These are phyloP conservation scores for Drosophila lacertosa DNA, from an alignment of 1,140 invertebrate species.

Conservation along the genomic window DNA sequence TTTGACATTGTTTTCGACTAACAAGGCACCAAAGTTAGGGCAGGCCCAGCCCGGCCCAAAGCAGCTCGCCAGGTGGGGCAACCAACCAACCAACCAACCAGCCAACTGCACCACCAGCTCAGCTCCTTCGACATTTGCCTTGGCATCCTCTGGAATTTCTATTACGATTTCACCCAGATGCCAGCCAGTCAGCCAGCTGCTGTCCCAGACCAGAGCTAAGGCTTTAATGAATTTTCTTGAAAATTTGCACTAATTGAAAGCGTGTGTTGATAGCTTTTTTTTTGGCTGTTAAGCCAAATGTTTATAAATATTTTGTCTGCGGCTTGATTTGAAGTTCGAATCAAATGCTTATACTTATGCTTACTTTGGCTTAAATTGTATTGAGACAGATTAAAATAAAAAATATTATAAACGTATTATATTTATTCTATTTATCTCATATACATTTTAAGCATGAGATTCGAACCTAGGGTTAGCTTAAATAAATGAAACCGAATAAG, in stretches of 20 bases:
- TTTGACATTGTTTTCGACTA: constrained; percentile 82
- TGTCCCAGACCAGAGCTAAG: not conserved
- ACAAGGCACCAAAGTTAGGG: constrained; percentile 75
- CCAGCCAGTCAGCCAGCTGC: constrained; percentile 21
- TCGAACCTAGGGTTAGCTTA: no score
- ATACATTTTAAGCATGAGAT: no score
- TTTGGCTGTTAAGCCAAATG: no score
- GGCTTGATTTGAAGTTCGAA: no score
- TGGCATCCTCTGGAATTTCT: constrained; percentile 75
- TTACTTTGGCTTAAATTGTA: no score
- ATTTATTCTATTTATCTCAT: no score
- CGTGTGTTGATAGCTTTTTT: constrained; percentile 68
- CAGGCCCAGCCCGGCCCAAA: constrained; percentile 44
- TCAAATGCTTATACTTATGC: no score
- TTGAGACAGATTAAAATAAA: no score
- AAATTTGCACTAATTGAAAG: constrained; percentile 73
- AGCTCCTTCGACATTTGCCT: constrained; percentile 50
- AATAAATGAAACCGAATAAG: no score
- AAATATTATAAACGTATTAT: no score
- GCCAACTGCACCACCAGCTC: constrained; percentile 57
- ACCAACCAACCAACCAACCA: constrained; percentile 4
- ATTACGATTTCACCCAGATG: constrained; percentile 66
- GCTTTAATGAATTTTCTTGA: constrained; percentile 69
- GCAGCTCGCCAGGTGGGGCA: constrained; percentile 39
- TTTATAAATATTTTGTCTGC: no score